These are phyloP conservation scores for Littorina saxatilis DNA, from an alignment of 1,140 invertebrate genomes.

Conservation along the genomic window DNA sequence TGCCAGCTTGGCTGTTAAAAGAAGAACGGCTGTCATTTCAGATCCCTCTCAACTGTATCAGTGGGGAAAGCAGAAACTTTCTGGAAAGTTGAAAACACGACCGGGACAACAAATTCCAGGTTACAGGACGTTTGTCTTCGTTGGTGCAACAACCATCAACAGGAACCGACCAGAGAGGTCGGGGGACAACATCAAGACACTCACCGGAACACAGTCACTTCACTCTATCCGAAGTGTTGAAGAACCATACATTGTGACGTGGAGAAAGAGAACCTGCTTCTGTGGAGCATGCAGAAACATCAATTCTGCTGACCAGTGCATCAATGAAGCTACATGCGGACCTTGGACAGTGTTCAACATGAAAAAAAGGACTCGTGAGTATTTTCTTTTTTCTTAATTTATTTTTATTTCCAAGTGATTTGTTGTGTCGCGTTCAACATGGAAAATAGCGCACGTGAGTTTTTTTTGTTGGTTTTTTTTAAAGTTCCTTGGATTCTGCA, in stretches of 20 bases:
- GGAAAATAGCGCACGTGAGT: too few species aligned
- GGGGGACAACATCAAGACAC: background rate
- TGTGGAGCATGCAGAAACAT: constrained; percentile 35
- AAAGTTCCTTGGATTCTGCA: too few species aligned
- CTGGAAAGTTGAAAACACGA: too few species aligned
- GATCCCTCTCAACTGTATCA: constrained; percentile 37
- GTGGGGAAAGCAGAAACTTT: constrained; percentile 35
- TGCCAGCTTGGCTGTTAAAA: constrained; percentile 37
- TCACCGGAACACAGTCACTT: constrained; percentile 14
- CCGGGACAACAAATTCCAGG: constrained; percentile 31
- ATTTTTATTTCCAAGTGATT: too few species aligned
- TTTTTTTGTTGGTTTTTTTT: too few species aligned
- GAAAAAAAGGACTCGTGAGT: too few species aligned
- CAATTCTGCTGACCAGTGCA: background rate
- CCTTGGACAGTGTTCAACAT: too few species aligned
- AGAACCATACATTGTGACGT: constrained; percentile 7
- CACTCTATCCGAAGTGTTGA: constrained; percentile 28
- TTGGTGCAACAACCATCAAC: constrained; percentile 16
- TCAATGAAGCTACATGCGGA: too few species aligned
- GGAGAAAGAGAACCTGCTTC: constrained; percentile 31
- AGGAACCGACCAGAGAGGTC: constrained; percentile 27
- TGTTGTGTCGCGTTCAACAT: too few species aligned
- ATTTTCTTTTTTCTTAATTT: too few species aligned
- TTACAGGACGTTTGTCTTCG: constrained; percentile 34
- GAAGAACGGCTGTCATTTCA: constrained; percentile 24